phyloP scores from a whole-genome alignment of 2,888 invertebrate genomes.

The Drosophila koepferae region DNA sequence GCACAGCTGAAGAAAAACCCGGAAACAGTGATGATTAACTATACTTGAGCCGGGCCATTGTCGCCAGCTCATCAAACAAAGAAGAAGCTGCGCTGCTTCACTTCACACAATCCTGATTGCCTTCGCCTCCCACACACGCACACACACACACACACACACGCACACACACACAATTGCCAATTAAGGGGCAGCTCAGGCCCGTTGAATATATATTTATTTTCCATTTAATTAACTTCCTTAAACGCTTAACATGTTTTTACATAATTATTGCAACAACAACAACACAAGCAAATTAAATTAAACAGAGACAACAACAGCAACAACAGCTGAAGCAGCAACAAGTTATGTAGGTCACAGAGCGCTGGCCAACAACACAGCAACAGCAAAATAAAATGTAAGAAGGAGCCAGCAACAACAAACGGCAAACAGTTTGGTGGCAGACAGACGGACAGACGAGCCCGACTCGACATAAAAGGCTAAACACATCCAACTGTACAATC shows the following conservation, averaged over 20 bases:
- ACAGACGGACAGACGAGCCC: slow-evolving; percentile 29
- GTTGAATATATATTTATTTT: slow-evolving; percentile 72
- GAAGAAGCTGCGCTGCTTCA: slow-evolving; percentile 8
- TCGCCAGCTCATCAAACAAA: slow-evolving; percentile 43
- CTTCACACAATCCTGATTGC: slow-evolving; percentile 12
- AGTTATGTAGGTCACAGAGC: slow-evolving; percentile 71
- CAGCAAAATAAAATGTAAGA: slow-evolving; percentile 38
- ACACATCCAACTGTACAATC: slow-evolving; percentile 80
- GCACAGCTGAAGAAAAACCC: slow-evolving; percentile 21
- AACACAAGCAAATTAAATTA: slow-evolving; percentile 53
- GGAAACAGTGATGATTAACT: slow-evolving; percentile 49
- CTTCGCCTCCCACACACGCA: slow-evolving; percentile 51
- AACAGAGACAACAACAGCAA: slow-evolving; percentile 51
- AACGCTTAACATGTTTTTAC: slow-evolving; percentile 72
- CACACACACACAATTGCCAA: slow-evolving; percentile 45
- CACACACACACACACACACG: slow-evolving; percentile 31
- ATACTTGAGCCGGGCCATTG: slow-evolving; percentile 32
- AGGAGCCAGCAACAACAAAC: slow-evolving; percentile 44
- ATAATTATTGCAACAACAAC: slow-evolving; percentile 66
- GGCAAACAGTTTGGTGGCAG: slow-evolving; percentile 22
- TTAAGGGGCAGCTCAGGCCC: slow-evolving; percentile 61
- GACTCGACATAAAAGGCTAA: slow-evolving; percentile 80
- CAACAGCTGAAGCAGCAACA: slow-evolving; percentile 39
- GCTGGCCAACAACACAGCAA: slow-evolving; percentile 46
- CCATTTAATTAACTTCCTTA: slow-evolving; percentile 79